phyloP scores from a whole-genome alignment of 2,113 vertebrate genomes.

The Columbina picui region DNA sequence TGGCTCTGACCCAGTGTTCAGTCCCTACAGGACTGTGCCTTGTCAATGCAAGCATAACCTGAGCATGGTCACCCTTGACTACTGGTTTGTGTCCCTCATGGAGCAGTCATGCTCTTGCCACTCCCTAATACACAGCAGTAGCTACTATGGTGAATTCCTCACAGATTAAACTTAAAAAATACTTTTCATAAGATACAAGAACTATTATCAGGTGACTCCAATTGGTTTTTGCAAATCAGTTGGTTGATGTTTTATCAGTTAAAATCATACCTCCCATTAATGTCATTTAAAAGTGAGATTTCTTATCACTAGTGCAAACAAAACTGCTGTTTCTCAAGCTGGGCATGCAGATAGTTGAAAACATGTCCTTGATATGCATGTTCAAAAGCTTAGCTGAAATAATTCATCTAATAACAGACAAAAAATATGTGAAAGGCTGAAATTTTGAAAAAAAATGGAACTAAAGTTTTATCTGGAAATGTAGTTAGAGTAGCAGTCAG shows the following conservation, averaged over 20 bases:
- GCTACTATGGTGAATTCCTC: not conserved
- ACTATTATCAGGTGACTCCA: not conserved
- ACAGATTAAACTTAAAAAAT: not conserved
- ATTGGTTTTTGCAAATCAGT: not conserved
- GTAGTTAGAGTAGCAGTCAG: not conserved
- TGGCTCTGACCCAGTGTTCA: rapidly evolving
- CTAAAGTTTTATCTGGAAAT: not conserved
- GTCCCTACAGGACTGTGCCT: not conserved
- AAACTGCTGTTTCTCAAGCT: not conserved
- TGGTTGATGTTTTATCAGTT: not conserved
- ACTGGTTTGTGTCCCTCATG: rapidly evolving
- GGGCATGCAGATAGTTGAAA: not conserved
- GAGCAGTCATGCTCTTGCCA: not conserved
- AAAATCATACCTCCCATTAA: not conserved
- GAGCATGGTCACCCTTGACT: rapidly evolving
- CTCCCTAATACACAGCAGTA: not conserved
- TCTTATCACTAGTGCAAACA: not conserved
- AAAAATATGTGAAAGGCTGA: not conserved
- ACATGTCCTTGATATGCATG: not conserved
- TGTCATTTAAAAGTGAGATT: not conserved
- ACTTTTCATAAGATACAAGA: not conserved
- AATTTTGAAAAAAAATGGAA: not conserved
- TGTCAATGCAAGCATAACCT: not conserved
- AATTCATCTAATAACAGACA: not conserved
- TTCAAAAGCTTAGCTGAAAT: not conserved